Base-by-base conservation (phyloP, 2,888 invertebrate species). In the Plagodis pulveraria region DNA sequence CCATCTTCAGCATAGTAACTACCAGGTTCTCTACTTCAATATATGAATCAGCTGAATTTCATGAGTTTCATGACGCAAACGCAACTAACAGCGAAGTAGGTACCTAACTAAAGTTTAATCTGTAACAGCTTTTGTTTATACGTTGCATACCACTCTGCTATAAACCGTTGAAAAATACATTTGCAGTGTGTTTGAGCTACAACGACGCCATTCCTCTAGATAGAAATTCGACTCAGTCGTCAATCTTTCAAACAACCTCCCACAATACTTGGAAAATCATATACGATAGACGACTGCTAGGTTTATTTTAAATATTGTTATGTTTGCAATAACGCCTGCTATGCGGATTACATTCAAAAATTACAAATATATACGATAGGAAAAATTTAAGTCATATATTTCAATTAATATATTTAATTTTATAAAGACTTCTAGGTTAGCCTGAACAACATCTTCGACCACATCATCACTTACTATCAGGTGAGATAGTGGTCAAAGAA, bases 41-140 rank as follows among this genome's bases (percentile, higher is more conserved):
- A 5, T 10, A 42, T 43, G 35, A 51, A 55, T 41, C 57, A 48
- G 40, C 62, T 52, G 45, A 56, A 63, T 9, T 40, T 40, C 40
- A 36, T 8, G 36, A 59, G 49, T 44, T 36, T 6, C 32, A 52
- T 65, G 61, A 70, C 62, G 67, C 66, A 62, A 64, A 38, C 51
- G 53, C 63, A 69, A 74, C 67, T 40, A 40, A 9, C 8, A 10
- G 6, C 10, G 10, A 2, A 40, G 40, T 22, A 22, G n/a, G n/a
- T n/a, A 22, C 22, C 22, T n/a, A 22, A 22, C 22, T 22, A 4
- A 22, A 22, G 22, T 22, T 70, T 38, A 8, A 6, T 38, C 68
- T 74, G 67, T 60, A 66, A 59, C 56, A 65, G 59, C 68, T 63
- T 70, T 68, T 78, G 71, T 74, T 74, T 71, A 74, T 66, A 69